Evolutionary conservation across 2,797 vertebrate species (phyloP), one percentile per base, ranked within the genome.

Genomic region (Anguilla pacifica): DNA sequence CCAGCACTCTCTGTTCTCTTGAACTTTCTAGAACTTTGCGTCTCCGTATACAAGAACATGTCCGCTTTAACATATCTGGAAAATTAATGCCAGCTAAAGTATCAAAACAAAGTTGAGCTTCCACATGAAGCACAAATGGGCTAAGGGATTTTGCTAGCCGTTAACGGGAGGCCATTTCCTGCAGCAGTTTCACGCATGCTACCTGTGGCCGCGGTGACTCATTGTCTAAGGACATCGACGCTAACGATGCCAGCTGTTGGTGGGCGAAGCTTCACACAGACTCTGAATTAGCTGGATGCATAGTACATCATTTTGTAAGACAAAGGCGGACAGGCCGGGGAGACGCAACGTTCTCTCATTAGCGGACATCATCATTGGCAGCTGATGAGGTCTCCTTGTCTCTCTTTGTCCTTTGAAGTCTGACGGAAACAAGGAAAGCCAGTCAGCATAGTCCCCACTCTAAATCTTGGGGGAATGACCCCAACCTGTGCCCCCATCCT

Each of bases 391-490:
- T 22, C 43, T 86, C 43, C 31, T 61, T 31, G 39, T 51, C 88
- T 77, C 39, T 70, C 35, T 57, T 6, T 25, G 39, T 55, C 57
- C 82, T 84, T 84, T 83, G 79, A 87, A 19, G 57, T 81, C 59
- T 86, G 72, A 19, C 11, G 28, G 49, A 57, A 84, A 70, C 57
- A 84, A 86, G 39, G 51, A 84, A 35, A 64, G 82, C 17, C 83
- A 25, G 55, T 86, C n/a, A 64, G 81, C 82, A 17, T n/a, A 39
- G 55, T 28, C 19, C 43, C 46, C 1, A 51, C 64, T 79, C 74
- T 77, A 81, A 39, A 39, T 74, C 85, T 49, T 85, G 70, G n/a
- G 70, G 43, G 67, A 67, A 31, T 70, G 67, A 84, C 51, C 85
- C 79, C 82, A 59, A 57, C 55, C 67, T 84, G n/a, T 64, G 67